phyloP scores from a whole-genome alignment of 2,113 vertebrate species.

The Coreoperca whiteheadi region DNA sequence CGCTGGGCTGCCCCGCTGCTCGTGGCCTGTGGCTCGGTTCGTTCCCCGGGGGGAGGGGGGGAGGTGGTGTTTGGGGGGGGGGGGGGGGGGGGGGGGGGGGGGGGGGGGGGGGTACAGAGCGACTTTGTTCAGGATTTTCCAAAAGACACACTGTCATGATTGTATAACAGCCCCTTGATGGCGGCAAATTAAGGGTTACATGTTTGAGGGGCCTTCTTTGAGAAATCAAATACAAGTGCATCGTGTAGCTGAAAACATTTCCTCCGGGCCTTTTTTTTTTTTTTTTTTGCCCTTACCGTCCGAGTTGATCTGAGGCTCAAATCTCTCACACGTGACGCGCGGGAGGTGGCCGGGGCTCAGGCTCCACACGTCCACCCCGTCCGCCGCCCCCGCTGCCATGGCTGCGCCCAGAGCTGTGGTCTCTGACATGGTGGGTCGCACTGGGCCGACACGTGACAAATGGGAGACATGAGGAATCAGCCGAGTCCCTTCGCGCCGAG shows the following conservation, averaged over 20 bases:
- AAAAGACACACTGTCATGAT: not conserved
- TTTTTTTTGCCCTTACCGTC: constrained; percentile 93
- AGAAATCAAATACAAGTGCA: not conserved
- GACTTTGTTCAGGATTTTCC: not conserved
- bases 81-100: too few species aligned
- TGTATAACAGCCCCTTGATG: not conserved
- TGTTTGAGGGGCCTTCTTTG: not conserved
- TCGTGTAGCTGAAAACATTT: not conserved
- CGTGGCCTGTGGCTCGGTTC: too few species aligned
- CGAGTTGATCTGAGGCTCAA: constrained; percentile 92
- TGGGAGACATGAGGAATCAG: not conserved
- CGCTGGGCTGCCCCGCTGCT: too few species aligned
- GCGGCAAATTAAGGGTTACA: not conserved
- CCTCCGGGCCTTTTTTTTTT: not conserved
- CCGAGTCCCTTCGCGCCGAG: too few species aligned
- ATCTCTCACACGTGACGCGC: constrained; percentile 88
- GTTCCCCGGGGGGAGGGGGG: too few species aligned
- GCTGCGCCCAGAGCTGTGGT: constrained; percentile 95
- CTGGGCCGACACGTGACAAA: constrained; percentile 69
- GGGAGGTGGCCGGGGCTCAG: constrained; percentile 87
- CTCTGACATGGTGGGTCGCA: constrained; percentile 94
- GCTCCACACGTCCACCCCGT: constrained; percentile 94
- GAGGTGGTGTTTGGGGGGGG: too few species aligned
- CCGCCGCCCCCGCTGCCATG: constrained; percentile 96
- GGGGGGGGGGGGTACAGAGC: not conserved